Conservation (phyloP, 2,888 invertebrate species). For the Meteorus cinctellus region DNA sequence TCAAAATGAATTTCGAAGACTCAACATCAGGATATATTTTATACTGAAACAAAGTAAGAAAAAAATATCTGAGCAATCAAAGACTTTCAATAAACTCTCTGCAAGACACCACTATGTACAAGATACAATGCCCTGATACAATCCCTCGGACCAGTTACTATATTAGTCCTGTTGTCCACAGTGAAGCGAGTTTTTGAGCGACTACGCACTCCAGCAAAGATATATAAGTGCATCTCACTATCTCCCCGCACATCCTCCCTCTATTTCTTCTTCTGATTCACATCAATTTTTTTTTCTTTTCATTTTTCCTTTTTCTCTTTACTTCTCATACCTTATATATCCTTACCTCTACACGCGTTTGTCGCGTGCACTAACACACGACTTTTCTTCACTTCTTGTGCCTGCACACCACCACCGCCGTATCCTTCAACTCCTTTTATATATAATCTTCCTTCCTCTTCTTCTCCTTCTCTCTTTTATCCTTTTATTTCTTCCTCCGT, state of each 20-base stretch:
- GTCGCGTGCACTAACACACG: constrained; percentile 42
- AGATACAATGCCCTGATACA: constrained; percentile 34
- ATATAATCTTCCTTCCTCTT: constrained; percentile 9
- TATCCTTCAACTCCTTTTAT: not conserved
- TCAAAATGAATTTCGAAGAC: constrained; percentile 21
- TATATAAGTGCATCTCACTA: constrained; percentile 16
- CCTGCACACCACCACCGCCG: not conserved
- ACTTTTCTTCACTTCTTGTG: constrained; percentile 32
- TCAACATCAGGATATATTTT: not conserved
- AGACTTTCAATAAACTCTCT: constrained; percentile 16
- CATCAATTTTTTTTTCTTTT: not conserved
- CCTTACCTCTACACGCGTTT: constrained; percentile 42
- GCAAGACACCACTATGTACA: not conserved
- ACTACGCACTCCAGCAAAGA: constrained; percentile 2
- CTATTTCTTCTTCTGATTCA: constrained; percentile 10
- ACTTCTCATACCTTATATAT: constrained; percentile 16
- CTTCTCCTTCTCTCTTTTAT: not conserved
- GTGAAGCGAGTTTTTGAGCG: constrained; percentile 38
- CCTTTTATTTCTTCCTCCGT: constrained; percentile 11
- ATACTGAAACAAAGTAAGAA: not conserved
- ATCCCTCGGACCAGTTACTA: constrained; percentile 40
- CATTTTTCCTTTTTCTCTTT: constrained; percentile 8
- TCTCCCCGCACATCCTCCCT: constrained; percentile 19
- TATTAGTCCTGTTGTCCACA: constrained; percentile 37
- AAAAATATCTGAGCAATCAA: constrained; percentile 18